Evolutionary conservation across 2,797 vertebrate genomes (phyloP).

Genomic region (Cuculus canorus): DNA sequence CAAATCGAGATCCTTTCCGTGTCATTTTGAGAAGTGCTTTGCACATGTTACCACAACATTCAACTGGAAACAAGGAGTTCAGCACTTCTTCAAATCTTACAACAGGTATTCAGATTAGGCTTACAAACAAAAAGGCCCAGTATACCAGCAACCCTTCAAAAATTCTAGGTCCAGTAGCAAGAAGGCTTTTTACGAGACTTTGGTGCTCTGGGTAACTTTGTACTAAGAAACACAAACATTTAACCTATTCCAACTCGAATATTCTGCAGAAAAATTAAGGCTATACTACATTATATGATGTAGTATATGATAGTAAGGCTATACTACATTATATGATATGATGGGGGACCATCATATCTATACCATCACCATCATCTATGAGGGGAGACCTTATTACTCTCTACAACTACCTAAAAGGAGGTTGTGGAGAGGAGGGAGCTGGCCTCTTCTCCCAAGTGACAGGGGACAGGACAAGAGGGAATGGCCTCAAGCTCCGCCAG

Average conservation of each 20-base stretch:
- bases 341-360: too few species aligned
- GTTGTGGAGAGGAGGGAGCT: too few species aligned
- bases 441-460: too few species aligned
- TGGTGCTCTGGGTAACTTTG: neutral
- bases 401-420: too few species aligned
- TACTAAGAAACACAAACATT: neutral
- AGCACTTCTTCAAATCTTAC: slow-evolving; percentile 39
- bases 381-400: too few species aligned
- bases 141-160: neutral
- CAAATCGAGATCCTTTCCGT: neutral
- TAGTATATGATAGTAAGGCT: too few species aligned
- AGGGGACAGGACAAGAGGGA: too few species aligned
- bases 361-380: too few species aligned
- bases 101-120: neutral
- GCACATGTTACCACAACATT: neutral
- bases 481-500: too few species aligned
- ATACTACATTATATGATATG: too few species aligned
- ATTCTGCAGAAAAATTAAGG: neutral
- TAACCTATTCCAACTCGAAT: neutral
- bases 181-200: neutral
- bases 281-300: too few species aligned
- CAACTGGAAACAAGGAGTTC: slow-evolving; percentile 28
- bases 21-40: neutral
- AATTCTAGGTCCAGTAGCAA: neutral
- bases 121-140: neutral